Evolutionary conservation across 2,888 invertebrate genomes (phyloP), one percentile per base, ranked within the genome.

Genomic region (Plebejus melissa): DNA sequence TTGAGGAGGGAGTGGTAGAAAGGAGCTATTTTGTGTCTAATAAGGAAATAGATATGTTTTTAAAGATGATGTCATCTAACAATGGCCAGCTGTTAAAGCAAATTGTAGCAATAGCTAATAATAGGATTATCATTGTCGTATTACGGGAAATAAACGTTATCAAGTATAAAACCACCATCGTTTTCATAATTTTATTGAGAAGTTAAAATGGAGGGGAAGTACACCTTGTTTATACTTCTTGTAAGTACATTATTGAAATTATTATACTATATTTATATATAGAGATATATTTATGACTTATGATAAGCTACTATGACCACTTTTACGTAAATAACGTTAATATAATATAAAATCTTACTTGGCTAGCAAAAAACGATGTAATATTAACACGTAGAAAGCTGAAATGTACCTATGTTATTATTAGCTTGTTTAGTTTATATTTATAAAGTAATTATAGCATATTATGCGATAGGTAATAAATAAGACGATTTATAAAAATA

Each of bases 171-270:
- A 79, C 77, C 75, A 41, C 58, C 16, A 36, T 72, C 54, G 16
- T 60, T 74, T 74, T 65, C 36, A 41, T 28, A 71, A 9, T 11
- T 79, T 78, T 76, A 81, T 79, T 77, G 74, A 79, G 76, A 78
- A 69, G 57, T 75, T 13, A 81, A 78, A 77, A 88, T 88, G 87
- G 82, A 82, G 76, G 78, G 74, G 32, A 82, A 81, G 75, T 75
- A 79, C 50, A 77, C 78, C 75, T 78, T 86, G 71, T 78, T 80
- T 22, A 77, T 81, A 41, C 76, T 86, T 78, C 70, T 88, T 16
- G 89, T 89, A 81, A 86, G 87, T 86, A 74, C 2, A 7, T 65
- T 32, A 22, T 58, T 58, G 22, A 58, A 22, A 58, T 28, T 28
- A 60, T 28, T 60, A 22, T 58, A 6, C 3, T 60, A 22, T 58